Evolutionary conservation across 2,888 invertebrate genomes (phyloP), one percentile per base, ranked within the genome.

Genomic region (Monoplex corrugatus): DNA sequence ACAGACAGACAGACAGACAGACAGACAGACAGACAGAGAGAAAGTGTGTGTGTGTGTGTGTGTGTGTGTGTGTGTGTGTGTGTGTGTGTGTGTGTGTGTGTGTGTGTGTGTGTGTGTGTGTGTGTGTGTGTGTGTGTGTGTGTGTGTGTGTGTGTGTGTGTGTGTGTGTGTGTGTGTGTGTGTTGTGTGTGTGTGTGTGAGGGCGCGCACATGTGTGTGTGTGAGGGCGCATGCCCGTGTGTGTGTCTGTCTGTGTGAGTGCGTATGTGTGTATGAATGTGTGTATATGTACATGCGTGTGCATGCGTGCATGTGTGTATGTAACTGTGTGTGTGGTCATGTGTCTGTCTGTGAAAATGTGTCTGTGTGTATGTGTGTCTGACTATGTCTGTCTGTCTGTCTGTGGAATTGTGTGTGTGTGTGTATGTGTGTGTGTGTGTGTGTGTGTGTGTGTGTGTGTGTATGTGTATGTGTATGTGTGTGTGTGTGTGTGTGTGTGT

Each of bases 1-100:
- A 75, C 13, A 75, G 75, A 75, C 32, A 75, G 75, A 75, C 13
- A 75, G 75, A 75, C 75, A 75, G 13, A 75, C 13, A 75, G 75
- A 75, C 10, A 50, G 50, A 50, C 10, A 50, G 50, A 50, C 50
- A 50, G 50, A 50, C 50, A 50, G 50, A 50, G 50, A 50, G 50
- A 50, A 19, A 50, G 50, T 13, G 50, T 8, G 50, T 13, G 50
- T 13, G 50, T 13, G 50, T 23, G 23, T 23, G 63, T 63, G 23
- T 63, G 63, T 23, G 28, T 63, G 23, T 23, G 13, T 23, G 23
- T 63, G 8, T 63, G 28, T 50, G 50, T 50, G 50, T 50, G 50
- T 50, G 50, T 50, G 50, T 50, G 50, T 50, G 19, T 50, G 50
- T 50, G 50, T 50, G 50, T 50, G 50, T 50, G 50, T 50, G 28